Percentiles rank a stretch among this genome's conserved stretches.
phyloP scores from a whole-genome alignment of 35 echinoderm and acorn worm species.

The Lytechinus pictus region DNA sequence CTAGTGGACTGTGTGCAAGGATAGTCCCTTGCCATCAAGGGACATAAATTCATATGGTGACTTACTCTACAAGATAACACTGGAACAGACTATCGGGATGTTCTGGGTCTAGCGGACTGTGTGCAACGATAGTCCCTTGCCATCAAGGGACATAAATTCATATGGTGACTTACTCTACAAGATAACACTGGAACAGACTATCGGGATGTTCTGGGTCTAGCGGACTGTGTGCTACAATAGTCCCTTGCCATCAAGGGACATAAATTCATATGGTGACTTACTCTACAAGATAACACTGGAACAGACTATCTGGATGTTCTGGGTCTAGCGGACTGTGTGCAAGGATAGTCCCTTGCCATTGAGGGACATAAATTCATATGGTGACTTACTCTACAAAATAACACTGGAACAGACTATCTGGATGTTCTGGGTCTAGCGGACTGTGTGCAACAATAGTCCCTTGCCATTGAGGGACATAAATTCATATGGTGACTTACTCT shows the following conservation, averaged over 20 bases:
- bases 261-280: slow-evolving; percentile 58
- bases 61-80: slow-evolving; percentile 93
- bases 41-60: slow-evolving; percentile 2
- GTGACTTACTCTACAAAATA: slow-evolving; percentile 85
- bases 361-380: too few relatives aligned
- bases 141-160: too few relatives aligned
- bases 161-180: slow-evolving; percentile 75
- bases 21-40: slow-evolving; percentile 97
- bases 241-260: slow-evolving; percentile 98
- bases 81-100: slow-evolving; percentile 92
- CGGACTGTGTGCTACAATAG: slow-evolving; percentile 79
- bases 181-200: slow-evolving; percentile 96
- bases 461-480: too few relatives aligned
- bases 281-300: slow-evolving; percentile 96
- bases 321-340: slow-evolving; percentile 83
- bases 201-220: slow-evolving; percentile 85
- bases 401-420: slow-evolving; percentile 97
- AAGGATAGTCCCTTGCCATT: slow-evolving; percentile 87
- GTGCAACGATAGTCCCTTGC: slow-evolving; percentile 81
- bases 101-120: slow-evolving; percentile 85
- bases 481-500: slow-evolving; percentile 64
- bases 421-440: slow-evolving; percentile 81
- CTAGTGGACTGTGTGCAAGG: slow-evolving; percentile 79
- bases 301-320: slow-evolving; percentile 87
- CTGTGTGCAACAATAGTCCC: slow-evolving; percentile 81